Base-by-base conservation (phyloP, 1,140 invertebrate genomes). In the Drosophila willistoni region DNA sequence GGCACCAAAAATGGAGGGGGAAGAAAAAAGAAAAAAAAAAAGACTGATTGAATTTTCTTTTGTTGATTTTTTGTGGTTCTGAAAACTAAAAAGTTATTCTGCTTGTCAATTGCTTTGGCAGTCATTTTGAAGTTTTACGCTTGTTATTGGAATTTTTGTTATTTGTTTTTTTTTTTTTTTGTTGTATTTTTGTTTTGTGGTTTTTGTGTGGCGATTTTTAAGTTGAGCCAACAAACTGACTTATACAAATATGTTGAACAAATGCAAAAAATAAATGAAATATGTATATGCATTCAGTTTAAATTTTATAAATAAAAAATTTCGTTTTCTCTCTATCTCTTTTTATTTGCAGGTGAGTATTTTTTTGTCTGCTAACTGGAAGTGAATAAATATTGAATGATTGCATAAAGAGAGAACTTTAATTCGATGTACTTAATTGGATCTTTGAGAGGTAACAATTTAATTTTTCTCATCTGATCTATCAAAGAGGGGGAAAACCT, bases 271-370 rank as follows among this genome's bases (percentile, higher is more conserved):
- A 62, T 57, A 44, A 17, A 68, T 77, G 51, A 73, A 62, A 54
- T 29, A 68, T 59, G 64, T 65, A 70, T 47, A 74, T 77, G 55
- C 56, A 71, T 79, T 68, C 44, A 36, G 13, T 17, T 69, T 47
- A 66, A 65, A 34, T 62, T 74, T 63, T 71, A 61, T 4, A 72
- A 57, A 39, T 68, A 29, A 25, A 25, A 54, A 10, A 29, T 12
- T 13, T 29, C 1, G 1, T 33, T 59, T 2, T 66, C 29, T 64
- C 60, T 68, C 9, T 56, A 13, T 56, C 17, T 56, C n/a, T 71
- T 7, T 72, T 7, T 70, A 17, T 59, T 84, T 82, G 47, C 81
- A 84, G 81, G 81, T 84, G 77, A 84, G 81, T 79, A 72, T 63
- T 51, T 22, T 57, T 33, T 7, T 29, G 29, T 29, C 39, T 47